Evolutionary conservation across 2,888 invertebrate species (phyloP), one percentile per base, ranked within the genome.

Genomic region (Aelia acuminata): DNA sequence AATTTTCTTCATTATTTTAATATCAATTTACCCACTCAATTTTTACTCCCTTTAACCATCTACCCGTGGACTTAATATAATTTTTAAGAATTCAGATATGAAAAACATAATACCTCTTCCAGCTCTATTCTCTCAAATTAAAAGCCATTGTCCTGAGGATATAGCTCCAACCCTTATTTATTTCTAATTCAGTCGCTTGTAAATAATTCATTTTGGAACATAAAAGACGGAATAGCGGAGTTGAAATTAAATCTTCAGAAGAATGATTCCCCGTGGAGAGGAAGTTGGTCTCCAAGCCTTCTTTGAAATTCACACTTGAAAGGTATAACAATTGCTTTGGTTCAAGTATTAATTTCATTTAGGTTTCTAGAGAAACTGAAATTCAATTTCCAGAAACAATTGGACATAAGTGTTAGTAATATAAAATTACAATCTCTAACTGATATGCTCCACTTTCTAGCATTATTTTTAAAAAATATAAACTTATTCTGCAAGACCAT

Each of bases 121-220:
- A 5, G 63, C 15, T 63, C 31, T 63, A 63, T 63, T 63, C 63
- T 3, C 15, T 3, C 15, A 63, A 63, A 63, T 63, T 63, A 63
- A 31, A 63, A 13, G 3, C 31, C 3, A 31, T 63, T 53, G 31
- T 31, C 1, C 7, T 0, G 15, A 31, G 31, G 5, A 63, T 63
- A 63, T 31, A 63, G 15, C 63, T 63, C 15, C 31, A 31, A 13
- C 2, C 3, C 26, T 63, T 63, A 63, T 63, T 63, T 63, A 63
- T 63, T 63, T 63, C 63, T 31, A 63, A 63, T 63, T 63, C 31
- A 63, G 63, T 63, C 63, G 63, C 63, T 63, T 63, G 63, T 63
- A n/a, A 63, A 63, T 63, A 63, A 63, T 63, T 63, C 63, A 63
- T 63, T 63, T 63, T 31, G 26, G 63, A 31, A 63, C 63, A 63